Evolutionary conservation across 92 coral and sea anemone genomes (phyloP).

Genomic region (Zoanthus gigantus): DNA sequence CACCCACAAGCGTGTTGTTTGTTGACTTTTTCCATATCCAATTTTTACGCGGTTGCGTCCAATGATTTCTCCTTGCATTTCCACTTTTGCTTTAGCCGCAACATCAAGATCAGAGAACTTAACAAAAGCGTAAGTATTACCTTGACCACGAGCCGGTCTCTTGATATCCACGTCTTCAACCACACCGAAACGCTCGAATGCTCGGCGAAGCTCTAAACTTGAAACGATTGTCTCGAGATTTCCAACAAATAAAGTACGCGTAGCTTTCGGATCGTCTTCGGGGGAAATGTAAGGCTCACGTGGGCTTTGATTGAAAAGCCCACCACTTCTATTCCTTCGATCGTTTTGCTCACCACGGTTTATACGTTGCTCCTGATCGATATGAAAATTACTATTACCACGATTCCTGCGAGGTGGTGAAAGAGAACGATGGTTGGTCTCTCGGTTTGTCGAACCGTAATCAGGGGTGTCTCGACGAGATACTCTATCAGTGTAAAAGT

Average conservation of each 20-base stretch:
- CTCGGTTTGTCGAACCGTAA: conserved; percentile 80
- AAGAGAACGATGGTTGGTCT: conserved; percentile 77
- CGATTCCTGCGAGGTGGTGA: conserved; percentile 83
- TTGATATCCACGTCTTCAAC: conserved; percentile 99
- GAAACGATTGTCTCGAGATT: conserved; percentile 98
- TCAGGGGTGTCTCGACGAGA: conserved; percentile 80
- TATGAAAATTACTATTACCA: conserved; percentile 74
- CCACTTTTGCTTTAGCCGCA: conserved; percentile 93
- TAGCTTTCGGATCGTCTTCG: conserved; percentile 99
- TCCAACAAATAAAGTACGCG: conserved; percentile 97
- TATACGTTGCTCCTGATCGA: conserved; percentile 72
- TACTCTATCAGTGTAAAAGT: conserved; percentile 78
- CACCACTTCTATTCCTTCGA: conserved; percentile 73
- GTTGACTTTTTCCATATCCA: conserved; percentile 99
- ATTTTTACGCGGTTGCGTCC: conserved; percentile 98
- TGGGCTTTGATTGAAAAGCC: conserved; percentile 62
- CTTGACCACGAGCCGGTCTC: conserved; percentile 99
- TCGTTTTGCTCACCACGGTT: conserved; percentile 82
- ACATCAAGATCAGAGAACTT: conserved; percentile 99
- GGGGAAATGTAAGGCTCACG: conserved; percentile 79
- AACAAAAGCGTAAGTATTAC: conserved; percentile 98
- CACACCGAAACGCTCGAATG: conserved; percentile 97
- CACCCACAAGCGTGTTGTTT: conserved; percentile 98
- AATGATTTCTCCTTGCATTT: conserved; percentile 94
- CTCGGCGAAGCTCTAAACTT: conserved; percentile 92